A percentile compares a stretch with the other conserved stretches of the same genome.
Conservation (phyloP, 2,113 vertebrate genomes). For the Andinoacara biseriatus region DNA sequence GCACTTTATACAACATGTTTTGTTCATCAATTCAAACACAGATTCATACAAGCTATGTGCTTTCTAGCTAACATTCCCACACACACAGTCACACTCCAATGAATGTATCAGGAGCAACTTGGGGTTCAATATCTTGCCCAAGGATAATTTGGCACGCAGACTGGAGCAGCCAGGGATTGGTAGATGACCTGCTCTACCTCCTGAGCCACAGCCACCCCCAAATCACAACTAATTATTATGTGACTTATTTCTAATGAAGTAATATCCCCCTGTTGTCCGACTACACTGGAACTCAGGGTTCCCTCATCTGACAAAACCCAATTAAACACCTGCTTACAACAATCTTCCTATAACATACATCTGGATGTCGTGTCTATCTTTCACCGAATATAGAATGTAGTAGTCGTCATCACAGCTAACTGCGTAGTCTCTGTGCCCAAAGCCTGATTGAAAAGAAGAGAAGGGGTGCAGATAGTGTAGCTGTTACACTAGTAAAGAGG, state of each 20-base stretch:
- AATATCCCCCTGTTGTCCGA: too few relatives aligned
- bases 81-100: too few relatives aligned
- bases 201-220: too few relatives aligned
- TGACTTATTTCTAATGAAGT: neutral
- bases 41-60: too few relatives aligned
- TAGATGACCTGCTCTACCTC: too few relatives aligned
- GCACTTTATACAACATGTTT: too few relatives aligned
- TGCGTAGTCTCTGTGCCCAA: neutral
- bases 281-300: neutral
- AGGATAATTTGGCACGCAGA: too few relatives aligned
- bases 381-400: neutral
- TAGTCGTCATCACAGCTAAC: neutral
- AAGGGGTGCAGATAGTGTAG: neutral
- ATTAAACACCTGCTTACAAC: neutral
- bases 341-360: neutral
- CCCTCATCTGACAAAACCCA: neutral
- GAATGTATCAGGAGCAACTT: too few relatives aligned
- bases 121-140: too few relatives aligned
- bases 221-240: neutral
- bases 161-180: too few relatives aligned
- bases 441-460: neutral
- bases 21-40: too few relatives aligned
- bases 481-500: slow-evolving; percentile 1
- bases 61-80: too few relatives aligned
- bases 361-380: neutral